Percentiles rank a stretch among this genome's conserved stretches.
phyloP scores from a whole-genome alignment of 2,797 vertebrate genomes.

The Pachyuromys duprasi region DNA sequence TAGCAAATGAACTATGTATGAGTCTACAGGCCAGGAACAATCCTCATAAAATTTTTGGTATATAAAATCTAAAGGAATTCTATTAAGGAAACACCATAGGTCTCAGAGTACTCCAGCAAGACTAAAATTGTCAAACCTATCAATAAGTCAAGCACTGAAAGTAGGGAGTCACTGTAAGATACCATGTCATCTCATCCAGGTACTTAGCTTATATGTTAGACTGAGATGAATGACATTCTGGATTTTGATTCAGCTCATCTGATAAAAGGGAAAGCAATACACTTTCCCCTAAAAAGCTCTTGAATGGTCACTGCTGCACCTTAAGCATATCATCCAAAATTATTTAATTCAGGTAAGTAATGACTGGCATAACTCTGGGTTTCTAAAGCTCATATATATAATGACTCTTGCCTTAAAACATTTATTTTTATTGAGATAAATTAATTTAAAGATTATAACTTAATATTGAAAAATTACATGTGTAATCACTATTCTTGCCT shows the following conservation, averaged over 20 bases:
- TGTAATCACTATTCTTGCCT: neutral
- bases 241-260: neutral
- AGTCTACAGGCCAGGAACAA: neutral
- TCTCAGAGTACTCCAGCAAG: neutral
- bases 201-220: neutral
- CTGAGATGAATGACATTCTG: neutral
- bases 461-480: neutral
- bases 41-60: neutral
- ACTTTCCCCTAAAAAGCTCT: neutral
- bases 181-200: neutral
- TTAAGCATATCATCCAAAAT: slow-evolving; percentile 1
- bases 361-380: neutral
- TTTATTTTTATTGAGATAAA: slow-evolving; percentile 3
- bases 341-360: neutral
- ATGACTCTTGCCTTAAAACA: neutral
- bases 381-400: neutral
- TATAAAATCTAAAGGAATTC: slow-evolving; percentile 1
- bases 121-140: neutral
- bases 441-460: neutral
- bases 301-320: neutral
- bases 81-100: neutral
- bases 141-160: neutral
- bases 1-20: neutral
- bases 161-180: neutral
- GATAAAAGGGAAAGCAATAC: neutral